Evolutionary conservation across 1,140 invertebrate species (phyloP).

Genomic region (Drosophila murphyi): DNA sequence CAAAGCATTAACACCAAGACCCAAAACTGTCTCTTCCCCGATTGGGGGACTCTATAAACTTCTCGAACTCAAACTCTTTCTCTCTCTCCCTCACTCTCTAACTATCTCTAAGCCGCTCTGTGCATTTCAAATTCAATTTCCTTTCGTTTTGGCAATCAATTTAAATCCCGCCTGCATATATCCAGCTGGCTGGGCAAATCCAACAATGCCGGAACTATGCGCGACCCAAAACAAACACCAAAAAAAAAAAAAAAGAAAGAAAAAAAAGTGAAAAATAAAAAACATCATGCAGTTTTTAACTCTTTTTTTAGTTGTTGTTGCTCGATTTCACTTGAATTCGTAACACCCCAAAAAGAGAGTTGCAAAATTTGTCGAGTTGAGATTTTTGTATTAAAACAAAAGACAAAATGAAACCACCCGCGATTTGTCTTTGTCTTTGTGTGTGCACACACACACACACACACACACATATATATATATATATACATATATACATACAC

Average conservation of each 20-base stretch:
- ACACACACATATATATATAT: constrained; percentile 9
- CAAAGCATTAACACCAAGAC: not conserved
- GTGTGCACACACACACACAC: constrained; percentile 30
- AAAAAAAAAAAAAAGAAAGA: constrained; percentile 27
- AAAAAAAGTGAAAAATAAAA: constrained; percentile 30
- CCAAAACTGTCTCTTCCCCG: not conserved
- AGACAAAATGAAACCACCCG: constrained; percentile 76
- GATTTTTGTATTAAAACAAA: constrained; percentile 70
- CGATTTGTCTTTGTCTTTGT: constrained; percentile 56
- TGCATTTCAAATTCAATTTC: constrained; percentile 73
- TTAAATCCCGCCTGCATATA: constrained; percentile 58
- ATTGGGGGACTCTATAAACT: constrained; percentile 7
- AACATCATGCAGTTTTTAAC: constrained; percentile 75
- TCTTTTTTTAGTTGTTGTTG: constrained; percentile 44
- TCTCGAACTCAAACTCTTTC: not conserved
- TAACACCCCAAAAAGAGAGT: constrained; percentile 68
- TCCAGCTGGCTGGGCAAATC: constrained; percentile 47
- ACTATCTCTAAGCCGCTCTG: no score
- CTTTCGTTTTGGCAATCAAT: constrained; percentile 76
- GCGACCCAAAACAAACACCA: constrained; percentile 62
- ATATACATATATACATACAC: constrained; percentile 4
- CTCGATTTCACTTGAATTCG: constrained; percentile 80
- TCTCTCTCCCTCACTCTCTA: not conserved
- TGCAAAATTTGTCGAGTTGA: constrained; percentile 58
- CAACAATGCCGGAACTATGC: constrained; percentile 73